Conservation (phyloP, 1,140 invertebrate genomes). For the Diabrotica undecimpunctata region DNA sequence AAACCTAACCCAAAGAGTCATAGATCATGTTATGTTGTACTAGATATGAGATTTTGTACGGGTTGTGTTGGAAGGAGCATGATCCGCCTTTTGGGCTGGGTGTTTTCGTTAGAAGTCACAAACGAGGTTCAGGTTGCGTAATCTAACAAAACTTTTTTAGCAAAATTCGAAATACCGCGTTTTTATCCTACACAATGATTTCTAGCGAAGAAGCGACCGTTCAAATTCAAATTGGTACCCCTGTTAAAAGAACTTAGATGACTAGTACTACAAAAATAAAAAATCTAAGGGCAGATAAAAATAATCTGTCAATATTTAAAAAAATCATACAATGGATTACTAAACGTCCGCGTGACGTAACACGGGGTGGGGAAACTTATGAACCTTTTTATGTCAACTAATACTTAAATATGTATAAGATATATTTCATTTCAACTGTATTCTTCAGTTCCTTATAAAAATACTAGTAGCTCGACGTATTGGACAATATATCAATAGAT, state of each 20-base stretch:
- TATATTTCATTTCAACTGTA: no score
- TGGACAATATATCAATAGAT: no score
- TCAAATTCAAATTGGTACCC: slow-evolving; percentile 21
- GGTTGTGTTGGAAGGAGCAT: slow-evolving; percentile 21
- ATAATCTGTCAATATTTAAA: slow-evolving; percentile 19
- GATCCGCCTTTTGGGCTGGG: slow-evolving; percentile 11
- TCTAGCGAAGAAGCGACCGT: slow-evolving; percentile 26
- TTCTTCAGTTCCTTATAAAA: no score
- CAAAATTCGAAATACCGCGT: slow-evolving; percentile 26
- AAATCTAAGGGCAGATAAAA: slow-evolving; percentile 26
- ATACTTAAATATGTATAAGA: no score
- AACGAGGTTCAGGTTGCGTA: slow-evolving; percentile 38
- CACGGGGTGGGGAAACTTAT: no score
- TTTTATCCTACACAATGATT: slow-evolving; percentile 22
- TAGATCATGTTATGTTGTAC: slow-evolving; percentile 24
- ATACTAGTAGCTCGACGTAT: no score
- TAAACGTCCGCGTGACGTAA: no score
- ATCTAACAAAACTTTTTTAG: slow-evolving; percentile 25
- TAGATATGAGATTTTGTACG: slow-evolving; percentile 26
- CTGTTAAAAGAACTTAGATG: slow-evolving; percentile 26
- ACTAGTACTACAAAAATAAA: slow-evolving; percentile 30
- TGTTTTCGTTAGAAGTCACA: slow-evolving; percentile 24
- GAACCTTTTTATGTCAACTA: no score
- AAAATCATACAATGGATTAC: neutral
- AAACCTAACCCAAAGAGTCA: slow-evolving; percentile 12